phyloP scores from a whole-genome alignment of 1,140 invertebrate species.

The Drosophila tristis region DNA sequence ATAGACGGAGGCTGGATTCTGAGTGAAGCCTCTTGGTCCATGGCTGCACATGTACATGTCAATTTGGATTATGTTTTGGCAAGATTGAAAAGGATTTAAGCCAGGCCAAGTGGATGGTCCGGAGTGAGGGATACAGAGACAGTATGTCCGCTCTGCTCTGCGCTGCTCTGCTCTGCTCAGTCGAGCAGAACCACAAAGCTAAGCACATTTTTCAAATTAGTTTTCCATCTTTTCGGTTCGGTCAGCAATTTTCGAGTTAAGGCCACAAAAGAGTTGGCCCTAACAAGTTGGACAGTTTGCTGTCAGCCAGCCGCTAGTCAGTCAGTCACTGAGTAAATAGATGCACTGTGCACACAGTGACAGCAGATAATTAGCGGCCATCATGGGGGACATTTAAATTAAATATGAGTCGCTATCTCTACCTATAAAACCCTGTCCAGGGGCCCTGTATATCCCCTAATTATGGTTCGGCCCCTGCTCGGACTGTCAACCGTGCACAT shows the following conservation, averaged over 20 bases:
- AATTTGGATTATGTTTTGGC: slow-evolving; percentile 78
- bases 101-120: slow-evolving; percentile 18
- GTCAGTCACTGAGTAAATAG: slow-evolving; percentile 36
- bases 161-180: not conserved
- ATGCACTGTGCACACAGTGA: slow-evolving; percentile 49
- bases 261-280: slow-evolving; percentile 40
- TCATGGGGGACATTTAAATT: slow-evolving; percentile 66
- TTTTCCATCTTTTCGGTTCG: slow-evolving; percentile 60
- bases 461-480: slow-evolving; percentile 50
- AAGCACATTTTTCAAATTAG: slow-evolving; percentile 75
- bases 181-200: slow-evolving; percentile 34
- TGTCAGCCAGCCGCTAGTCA: slow-evolving; percentile 15
- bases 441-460: slow-evolving; percentile 44
- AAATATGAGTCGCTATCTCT: slow-evolving; percentile 61
- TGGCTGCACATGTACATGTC: slow-evolving; percentile 63
- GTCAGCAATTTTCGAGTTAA: slow-evolving; percentile 59
- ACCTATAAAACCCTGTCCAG: slow-evolving; percentile 5
- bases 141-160: slow-evolving; percentile 7
- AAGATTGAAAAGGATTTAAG: slow-evolving; percentile 75
- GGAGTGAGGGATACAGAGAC: slow-evolving; percentile 19
- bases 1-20: slow-evolving; percentile 41
- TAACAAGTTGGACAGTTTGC: slow-evolving; percentile 43
- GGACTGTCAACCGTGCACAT: slow-evolving; percentile 55
- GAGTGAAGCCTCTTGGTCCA: slow-evolving; percentile 51
- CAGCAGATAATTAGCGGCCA: slow-evolving; percentile 72